Evolutionary conservation across 2,888 invertebrate genomes (phyloP).

Genomic region (Ganaspis brasiliensis): DNA sequence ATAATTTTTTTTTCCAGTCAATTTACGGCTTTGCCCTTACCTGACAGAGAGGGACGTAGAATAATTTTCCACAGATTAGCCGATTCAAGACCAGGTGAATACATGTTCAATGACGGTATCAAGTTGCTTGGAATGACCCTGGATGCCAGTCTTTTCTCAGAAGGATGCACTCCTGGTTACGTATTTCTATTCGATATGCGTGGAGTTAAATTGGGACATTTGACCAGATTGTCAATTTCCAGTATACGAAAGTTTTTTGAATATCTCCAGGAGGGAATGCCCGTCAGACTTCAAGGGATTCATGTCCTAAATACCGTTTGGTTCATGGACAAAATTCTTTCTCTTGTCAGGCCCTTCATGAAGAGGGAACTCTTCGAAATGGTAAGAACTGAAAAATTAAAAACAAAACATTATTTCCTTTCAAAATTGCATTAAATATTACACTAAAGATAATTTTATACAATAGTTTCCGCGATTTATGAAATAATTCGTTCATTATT

Average conservation of each 20-base stretch:
- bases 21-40: conserved; percentile 83
- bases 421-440: background rate
- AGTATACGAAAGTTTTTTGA: conserved; percentile 85
- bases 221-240: conserved; percentile 83
- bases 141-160: conserved; percentile 83
- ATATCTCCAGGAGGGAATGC: conserved; percentile 87
- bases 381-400: conserved; percentile 67
- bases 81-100: conserved; percentile 83
- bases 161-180: conserved; percentile 85
- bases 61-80: conserved; percentile 85
- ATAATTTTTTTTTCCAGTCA: conserved; percentile 80
- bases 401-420: conserved; percentile 25
- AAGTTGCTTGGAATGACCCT: conserved; percentile 84
- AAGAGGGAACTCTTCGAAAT: conserved; percentile 79
- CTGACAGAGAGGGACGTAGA: conserved; percentile 84
- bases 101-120: conserved; percentile 83
- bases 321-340: conserved; percentile 81
- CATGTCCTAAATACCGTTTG: conserved; percentile 85
- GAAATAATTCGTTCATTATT: no score
- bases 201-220: conserved; percentile 84
- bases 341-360: conserved; percentile 81
- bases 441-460: no score
- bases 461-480: no score
- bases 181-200: conserved; percentile 87
- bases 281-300: conserved; percentile 85